Evolutionary conservation across 2,797 vertebrate species (phyloP).

Genomic region (Neoniphon sammara): DNA sequence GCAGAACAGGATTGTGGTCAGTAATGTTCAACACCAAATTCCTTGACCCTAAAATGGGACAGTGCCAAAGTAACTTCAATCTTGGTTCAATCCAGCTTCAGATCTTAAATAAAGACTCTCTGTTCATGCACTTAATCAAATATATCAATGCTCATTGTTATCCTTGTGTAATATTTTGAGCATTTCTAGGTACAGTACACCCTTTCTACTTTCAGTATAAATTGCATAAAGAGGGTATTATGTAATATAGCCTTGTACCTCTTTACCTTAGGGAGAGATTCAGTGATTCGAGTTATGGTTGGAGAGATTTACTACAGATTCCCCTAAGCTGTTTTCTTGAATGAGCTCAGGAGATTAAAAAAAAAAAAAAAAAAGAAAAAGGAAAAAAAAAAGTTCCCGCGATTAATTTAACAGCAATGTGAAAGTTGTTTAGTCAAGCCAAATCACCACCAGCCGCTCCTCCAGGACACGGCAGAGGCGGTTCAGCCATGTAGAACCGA

Average conservation of each 20-base stretch:
- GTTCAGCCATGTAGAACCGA: conserved; percentile 53
- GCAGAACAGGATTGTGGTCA: conserved; percentile 6
- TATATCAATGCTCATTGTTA: neutral
- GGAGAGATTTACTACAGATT: neutral
- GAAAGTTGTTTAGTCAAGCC: conserved; percentile 14
- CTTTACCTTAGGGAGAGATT: neutral
- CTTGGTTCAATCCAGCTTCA: neutral
- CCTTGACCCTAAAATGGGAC: neutral
- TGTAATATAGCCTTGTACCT: neutral
- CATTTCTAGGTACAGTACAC: neutral
- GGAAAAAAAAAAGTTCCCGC: conserved; percentile 21
- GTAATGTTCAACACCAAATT: conserved; percentile 1
- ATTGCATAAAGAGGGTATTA: neutral
- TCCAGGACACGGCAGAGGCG: conserved; percentile 22
- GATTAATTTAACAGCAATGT: conserved; percentile 31
- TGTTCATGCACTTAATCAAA: neutral
- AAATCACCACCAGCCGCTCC: conserved; percentile 21
- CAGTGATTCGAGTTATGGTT: conserved; percentile 12
- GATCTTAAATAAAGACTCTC: neutral
- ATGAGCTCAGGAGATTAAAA: conserved; percentile 3
- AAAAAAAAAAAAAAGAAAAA: too few species aligned
- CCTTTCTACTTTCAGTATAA: neutral
- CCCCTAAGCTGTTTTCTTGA: conserved; percentile 9
- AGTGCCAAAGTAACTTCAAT: neutral
- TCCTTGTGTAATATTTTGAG: neutral